These are phyloP conservation scores for Sandelia bainsii DNA, from an alignment of 2,797 vertebrate genomes.

Conservation along the genomic window DNA sequence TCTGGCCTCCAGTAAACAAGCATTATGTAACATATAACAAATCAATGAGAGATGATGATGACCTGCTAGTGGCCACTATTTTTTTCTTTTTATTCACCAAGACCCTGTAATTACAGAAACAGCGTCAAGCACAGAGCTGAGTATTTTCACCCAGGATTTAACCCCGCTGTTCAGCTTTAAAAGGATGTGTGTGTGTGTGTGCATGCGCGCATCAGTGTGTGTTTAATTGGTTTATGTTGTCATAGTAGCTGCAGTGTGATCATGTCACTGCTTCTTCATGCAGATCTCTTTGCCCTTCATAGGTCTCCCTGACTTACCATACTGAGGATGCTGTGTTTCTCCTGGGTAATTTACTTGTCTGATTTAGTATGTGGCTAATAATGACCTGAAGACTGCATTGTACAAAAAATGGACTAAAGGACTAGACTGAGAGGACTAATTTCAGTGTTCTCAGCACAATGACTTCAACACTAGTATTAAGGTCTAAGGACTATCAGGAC, in stretches of 20 bases:
- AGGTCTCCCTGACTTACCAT: slow-evolving; percentile 10
- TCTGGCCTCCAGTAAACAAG: slow-evolving; percentile 60
- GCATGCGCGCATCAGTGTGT: slow-evolving; percentile 21
- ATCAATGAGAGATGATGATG: slow-evolving; percentile 15
- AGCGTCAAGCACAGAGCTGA: slow-evolving; percentile 43
- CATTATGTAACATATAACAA: slow-evolving; percentile 54
- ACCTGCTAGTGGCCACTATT: slow-evolving; percentile 45
- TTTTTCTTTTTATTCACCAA: slow-evolving; percentile 54
- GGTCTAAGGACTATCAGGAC: too few species aligned
- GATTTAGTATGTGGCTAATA: slow-evolving; percentile 5
- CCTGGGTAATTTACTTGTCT: slow-evolving; percentile 19
- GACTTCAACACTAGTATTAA: too few species aligned
- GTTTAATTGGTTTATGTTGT: slow-evolving; percentile 65
- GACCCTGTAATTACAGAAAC: slow-evolving; percentile 61
- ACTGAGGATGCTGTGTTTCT: slow-evolving; percentile 11
- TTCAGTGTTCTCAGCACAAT: neutral
- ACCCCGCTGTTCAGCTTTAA: slow-evolving; percentile 45
- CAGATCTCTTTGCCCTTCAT: slow-evolving; percentile 28
- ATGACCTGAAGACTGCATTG: slow-evolving; percentile 1
- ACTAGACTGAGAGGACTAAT: neutral
- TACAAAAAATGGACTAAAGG: too few species aligned
- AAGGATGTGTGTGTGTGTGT: slow-evolving; percentile 16
- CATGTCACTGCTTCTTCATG: slow-evolving; percentile 36
- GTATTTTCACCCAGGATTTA: slow-evolving; percentile 59
- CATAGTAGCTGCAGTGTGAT: slow-evolving; percentile 34